Base-by-base conservation (phyloP, 2,888 invertebrate species). In the Drosophila austrosaltans region DNA sequence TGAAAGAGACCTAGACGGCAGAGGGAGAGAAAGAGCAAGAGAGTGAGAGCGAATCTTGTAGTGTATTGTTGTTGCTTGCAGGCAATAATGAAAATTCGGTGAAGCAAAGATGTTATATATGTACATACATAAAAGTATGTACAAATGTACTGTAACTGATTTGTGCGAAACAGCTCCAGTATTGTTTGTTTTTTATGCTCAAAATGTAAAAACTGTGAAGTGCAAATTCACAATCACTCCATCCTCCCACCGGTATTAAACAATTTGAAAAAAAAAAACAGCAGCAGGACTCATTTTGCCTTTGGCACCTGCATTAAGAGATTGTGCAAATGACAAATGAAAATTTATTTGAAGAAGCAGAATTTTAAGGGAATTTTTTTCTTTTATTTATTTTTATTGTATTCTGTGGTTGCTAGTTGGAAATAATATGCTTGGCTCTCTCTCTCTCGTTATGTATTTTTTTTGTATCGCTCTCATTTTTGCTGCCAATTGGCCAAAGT, bases 31-130 rank as follows among this genome's bases (percentile, higher is more conserved):
- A 20, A 22, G 57, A 57, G 39, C 20, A 25, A 39, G 22, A 57
- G 57, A 39, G 36, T 36, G 57, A 39, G 57, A 57, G 57, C 57
- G 53, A 53, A 22, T 61, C 28, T 44, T 44, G 36, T 44, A 25
- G 39, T 44, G 57, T 71, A 53, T 70, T 72, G 56, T 58, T 72
- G 59, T 65, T 71, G 61, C 42, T 73, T 74, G 73, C 39, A 53
- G 73, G 67, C 68, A 72, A 71, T 72, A 71, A 72, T 72, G 71
- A 71, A 71, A 71, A 71, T 71, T 71, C 72, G 71, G 71, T 72
- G 72, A 71, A 71, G 48, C 64, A 72, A 59, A 56, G 16, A 16
- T 48, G 48, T 48, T 48, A 48, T 48, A 48, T 48, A 48, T 10
- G 10, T 58, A 66, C 16, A 60, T 32, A 54, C 16, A 58, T 28